Evolutionary conservation across 1,140 invertebrate species (phyloP), one percentile per base, ranked within the genome.

Genomic region (Schlechtendalia chinensis): DNA sequence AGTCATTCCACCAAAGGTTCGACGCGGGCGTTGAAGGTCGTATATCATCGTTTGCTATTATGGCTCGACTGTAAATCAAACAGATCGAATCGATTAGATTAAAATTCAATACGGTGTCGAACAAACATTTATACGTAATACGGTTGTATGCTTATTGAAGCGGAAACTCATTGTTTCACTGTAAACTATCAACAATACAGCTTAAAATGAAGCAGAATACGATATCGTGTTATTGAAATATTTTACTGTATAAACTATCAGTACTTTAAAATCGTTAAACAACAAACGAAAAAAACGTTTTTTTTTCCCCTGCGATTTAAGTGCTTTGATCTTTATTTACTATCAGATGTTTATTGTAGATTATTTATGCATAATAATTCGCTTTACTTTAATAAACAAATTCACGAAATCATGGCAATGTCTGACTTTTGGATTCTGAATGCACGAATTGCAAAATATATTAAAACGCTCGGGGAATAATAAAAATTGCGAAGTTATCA

Each of bases 41-140:
- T 81, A 96, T 88, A 85, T 96, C 94, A 67, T 91, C 91, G 85
- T 96, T 96, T 82, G 90, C 92, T 84, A 95, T 87, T 83, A 96
- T 95, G 50, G 94, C 94, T 83, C 93, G 91, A 84, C 94, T 96
- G 89, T 32, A 88, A 89, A 86, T 80, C 81, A 84, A 86, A 85
- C 86, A 89, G 84, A 82, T 24, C n/a, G 45, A n/a, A 32, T n/a
- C 19, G 0, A 61, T 61, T 61, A 61, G 58, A 17, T 29, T 4
- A 8, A 5, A 17, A 29, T 54, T 54, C 32, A 32, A 65, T 61
- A 19, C 16, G 6, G 17, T 2, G 17, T 8, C 27, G 16, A 1
- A 6, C 5, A 29, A 5, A 27, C 17, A 4, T 59, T 16, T 17
- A n/a, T n/a, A n/a, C n/a, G n/a, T n/a, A n/a, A n/a, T n/a, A n/a